phyloP scores from a whole-genome alignment of 2,113 vertebrate species.

The Chionodraco myersi region DNA sequence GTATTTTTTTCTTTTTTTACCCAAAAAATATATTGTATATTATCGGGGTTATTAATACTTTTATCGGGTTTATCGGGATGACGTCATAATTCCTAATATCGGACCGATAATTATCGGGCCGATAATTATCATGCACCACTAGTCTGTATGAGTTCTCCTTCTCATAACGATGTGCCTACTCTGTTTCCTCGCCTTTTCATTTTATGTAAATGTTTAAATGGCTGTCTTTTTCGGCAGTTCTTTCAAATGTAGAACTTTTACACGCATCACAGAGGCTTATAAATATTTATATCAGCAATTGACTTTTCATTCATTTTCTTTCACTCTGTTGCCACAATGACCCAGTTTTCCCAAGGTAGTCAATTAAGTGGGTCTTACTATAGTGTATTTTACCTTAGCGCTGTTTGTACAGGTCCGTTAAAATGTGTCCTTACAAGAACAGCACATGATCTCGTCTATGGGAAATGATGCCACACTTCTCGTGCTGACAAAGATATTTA shows the following conservation, averaged over 20 bases:
- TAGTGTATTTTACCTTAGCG: constrained; percentile 8
- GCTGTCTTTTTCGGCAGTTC: constrained; percentile 21
- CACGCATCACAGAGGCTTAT: constrained; percentile 12
- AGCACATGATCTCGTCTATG: not conserved
- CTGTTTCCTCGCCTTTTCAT: not conserved
- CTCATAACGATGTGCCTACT: not conserved
- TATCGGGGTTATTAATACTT: too few relatives aligned
- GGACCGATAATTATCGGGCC: too few relatives aligned
- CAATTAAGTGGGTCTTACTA: constrained; percentile 23
- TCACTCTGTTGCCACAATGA: constrained; percentile 6
- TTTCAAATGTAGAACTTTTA: constrained; percentile 35
- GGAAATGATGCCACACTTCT: constrained; percentile 21
- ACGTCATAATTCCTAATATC: too few relatives aligned
- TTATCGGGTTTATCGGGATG: too few relatives aligned
- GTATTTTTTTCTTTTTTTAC: too few relatives aligned
- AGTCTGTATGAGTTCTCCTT: not conserved
- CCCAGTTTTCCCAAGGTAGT: constrained; percentile 2
- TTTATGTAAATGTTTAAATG: constrained; percentile 37
- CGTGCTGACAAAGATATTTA: constrained; percentile 4
- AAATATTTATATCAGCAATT: constrained; percentile 39
- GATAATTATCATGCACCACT: too few relatives aligned
- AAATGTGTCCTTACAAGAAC: constrained; percentile 10
- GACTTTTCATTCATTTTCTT: constrained; percentile 39
- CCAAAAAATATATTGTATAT: too few relatives aligned
- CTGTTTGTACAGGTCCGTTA: constrained; percentile 9